Percentiles rank a stretch among this genome's conserved stretches.
These are phyloP conservation scores for Paragorgia papillata DNA, from an alignment of 92 coral and sea anemone genomes.

Conservation along the genomic window DNA sequence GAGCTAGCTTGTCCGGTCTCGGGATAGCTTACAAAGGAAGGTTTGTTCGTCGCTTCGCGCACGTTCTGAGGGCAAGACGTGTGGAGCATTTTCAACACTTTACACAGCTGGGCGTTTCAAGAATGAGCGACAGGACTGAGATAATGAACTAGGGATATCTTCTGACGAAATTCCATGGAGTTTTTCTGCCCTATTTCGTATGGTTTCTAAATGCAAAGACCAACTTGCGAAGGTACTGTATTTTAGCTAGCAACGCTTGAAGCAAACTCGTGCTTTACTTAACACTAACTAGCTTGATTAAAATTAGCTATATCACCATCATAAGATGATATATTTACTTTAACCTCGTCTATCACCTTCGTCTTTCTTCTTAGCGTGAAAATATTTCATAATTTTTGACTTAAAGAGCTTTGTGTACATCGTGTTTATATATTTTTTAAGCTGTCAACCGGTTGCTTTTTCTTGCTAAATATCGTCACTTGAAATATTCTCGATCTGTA, in stretches of 20 bases:
- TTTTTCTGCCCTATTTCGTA: neutral
- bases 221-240: slow-evolving; percentile 29
- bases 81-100: neutral
- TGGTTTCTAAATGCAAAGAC: slow-evolving; percentile 42
- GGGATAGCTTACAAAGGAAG: neutral
- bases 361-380: neutral
- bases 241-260: neutral
- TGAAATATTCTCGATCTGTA: too few relatives aligned
- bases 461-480: too few relatives aligned
- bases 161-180: neutral
- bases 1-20: neutral
- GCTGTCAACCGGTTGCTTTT: too few relatives aligned
- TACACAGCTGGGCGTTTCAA: neutral
- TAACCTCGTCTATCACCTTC: neutral
- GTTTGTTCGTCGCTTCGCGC: neutral
- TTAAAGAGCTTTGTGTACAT: neutral
- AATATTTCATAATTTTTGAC: neutral
- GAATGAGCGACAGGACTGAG: neutral
- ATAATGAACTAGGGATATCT: neutral
- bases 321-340: neutral
- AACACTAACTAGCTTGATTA: neutral
- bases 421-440: neutral
- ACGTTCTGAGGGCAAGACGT: neutral
- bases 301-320: neutral
- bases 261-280: neutral